These are phyloP conservation scores for Globodera ellingtonae DNA, from an alignment of 1,140 invertebrate genomes.

Conservation along the genomic window DNA sequence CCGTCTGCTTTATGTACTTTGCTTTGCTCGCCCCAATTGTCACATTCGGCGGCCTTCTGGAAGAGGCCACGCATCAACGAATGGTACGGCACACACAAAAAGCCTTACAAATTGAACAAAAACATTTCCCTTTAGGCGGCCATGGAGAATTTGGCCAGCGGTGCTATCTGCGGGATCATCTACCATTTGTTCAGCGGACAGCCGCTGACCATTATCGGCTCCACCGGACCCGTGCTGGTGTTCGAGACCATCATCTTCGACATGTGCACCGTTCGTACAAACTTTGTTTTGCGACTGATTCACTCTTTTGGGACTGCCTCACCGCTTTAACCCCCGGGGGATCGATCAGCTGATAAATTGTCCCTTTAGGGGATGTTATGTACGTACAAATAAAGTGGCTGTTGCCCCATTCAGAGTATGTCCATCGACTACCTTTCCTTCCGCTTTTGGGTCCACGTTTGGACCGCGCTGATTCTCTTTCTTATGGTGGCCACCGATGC, in stretches of 20 bases:
- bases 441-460: constrained; percentile 89
- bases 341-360: too few relatives aligned
- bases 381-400: not conserved
- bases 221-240: constrained; percentile 94
- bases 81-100: constrained; percentile 72
- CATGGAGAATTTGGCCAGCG: constrained; percentile 93
- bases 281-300: constrained; percentile 27
- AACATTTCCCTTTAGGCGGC: constrained; percentile 73
- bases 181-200: constrained; percentile 97
- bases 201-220: constrained; percentile 93
- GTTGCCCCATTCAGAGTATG: constrained; percentile 8
- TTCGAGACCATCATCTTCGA: constrained; percentile 96
- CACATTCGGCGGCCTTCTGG: constrained; percentile 89
- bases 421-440: constrained; percentile 84
- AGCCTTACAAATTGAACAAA: not conserved
- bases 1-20: constrained; percentile 94
- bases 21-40: constrained; percentile 96
- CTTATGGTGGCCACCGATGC: constrained; percentile 91
- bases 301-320: too few relatives aligned
- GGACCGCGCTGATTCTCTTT: constrained; percentile 83
- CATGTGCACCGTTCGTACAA: constrained; percentile 74
- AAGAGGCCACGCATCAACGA: constrained; percentile 89
- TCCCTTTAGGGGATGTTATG: too few relatives aligned
- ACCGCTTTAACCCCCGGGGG: too few relatives aligned
- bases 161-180: constrained; percentile 88